Conservation (phyloP, 2,888 invertebrate genomes). For the Orgyia antiqua region DNA sequence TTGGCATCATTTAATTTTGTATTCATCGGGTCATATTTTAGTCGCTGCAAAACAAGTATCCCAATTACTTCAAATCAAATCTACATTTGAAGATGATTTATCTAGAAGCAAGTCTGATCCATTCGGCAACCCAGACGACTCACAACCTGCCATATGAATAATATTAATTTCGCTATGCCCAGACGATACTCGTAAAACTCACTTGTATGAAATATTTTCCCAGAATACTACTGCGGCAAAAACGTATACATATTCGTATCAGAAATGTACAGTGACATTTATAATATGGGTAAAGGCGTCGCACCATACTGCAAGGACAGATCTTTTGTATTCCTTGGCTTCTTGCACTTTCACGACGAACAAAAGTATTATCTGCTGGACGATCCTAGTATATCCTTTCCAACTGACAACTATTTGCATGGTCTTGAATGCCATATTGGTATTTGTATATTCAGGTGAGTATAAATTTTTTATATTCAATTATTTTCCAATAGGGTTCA, state of each 20-base stretch:
- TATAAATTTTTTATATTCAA: not conserved
- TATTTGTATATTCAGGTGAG: constrained; percentile 61
- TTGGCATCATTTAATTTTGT: no score
- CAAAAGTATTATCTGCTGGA: constrained; percentile 61
- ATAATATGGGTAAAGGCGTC: constrained; percentile 56
- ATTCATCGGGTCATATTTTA: no score
- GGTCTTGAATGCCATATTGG: constrained; percentile 65
- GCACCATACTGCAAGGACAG: constrained; percentile 65
- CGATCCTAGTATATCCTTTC: constrained; percentile 62
- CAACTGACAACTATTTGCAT: constrained; percentile 63
- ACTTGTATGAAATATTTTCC: no score
- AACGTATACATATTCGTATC: constrained; percentile 67
- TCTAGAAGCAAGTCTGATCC: no score
- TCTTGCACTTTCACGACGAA: constrained; percentile 63
- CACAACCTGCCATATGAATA: no score
- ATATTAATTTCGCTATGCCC: no score
- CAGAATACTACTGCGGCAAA: constrained; percentile 69
- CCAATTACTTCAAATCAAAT: no score
- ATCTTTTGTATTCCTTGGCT: constrained; percentile 63
- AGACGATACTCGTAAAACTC: no score
- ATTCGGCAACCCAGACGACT: no score
- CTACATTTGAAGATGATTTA: no score
- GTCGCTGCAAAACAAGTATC: no score
- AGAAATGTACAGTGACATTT: constrained; percentile 66
- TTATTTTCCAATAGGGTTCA: no score